Percentiles rank a stretch among this genome's conserved stretches.
These are phyloP conservation scores for Branchellion lobata DNA, from an alignment of 2,888 invertebrate genomes.

Conservation along the genomic window DNA sequence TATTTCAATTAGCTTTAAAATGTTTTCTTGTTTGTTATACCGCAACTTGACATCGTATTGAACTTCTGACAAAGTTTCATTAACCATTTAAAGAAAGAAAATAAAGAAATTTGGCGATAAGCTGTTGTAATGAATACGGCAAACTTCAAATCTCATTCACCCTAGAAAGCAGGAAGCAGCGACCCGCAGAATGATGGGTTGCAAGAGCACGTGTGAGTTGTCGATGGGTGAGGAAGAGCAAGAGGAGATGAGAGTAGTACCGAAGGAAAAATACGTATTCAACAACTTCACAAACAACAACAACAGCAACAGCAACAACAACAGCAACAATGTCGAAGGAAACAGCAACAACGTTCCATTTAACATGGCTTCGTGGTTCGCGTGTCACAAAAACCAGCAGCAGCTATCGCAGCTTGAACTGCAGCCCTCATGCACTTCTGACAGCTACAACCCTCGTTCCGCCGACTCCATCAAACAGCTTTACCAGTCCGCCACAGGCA, in stretches of 20 bases:
- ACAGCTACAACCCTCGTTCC: background rate
- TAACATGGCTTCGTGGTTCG: conserved; percentile 13
- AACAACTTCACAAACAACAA: background rate
- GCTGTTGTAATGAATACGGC: no score
- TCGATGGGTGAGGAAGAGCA: conserved; percentile 7
- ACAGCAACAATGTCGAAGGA: background rate
- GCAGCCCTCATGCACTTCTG: background rate
- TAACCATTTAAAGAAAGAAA: no score
- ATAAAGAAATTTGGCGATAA: no score
- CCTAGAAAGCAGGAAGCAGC: background rate
- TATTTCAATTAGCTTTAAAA: no score
- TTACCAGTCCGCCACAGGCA: conserved; percentile 5
- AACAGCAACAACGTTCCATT: background rate
- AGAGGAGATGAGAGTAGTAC: background rate
- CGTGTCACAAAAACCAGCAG: background rate
- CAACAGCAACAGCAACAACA: background rate
- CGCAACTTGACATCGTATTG: background rate
- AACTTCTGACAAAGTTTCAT: no score
- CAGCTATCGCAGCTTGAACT: conserved; percentile 20
- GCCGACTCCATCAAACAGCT: background rate
- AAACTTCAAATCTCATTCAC: background rate
- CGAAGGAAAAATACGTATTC: background rate
- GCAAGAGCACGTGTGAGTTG: background rate
- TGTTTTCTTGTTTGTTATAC: background rate
- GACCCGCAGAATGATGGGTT: conserved; percentile 6